phyloP scores from a whole-genome alignment of 2,113 vertebrate genomes.

The Naja naja region DNA sequence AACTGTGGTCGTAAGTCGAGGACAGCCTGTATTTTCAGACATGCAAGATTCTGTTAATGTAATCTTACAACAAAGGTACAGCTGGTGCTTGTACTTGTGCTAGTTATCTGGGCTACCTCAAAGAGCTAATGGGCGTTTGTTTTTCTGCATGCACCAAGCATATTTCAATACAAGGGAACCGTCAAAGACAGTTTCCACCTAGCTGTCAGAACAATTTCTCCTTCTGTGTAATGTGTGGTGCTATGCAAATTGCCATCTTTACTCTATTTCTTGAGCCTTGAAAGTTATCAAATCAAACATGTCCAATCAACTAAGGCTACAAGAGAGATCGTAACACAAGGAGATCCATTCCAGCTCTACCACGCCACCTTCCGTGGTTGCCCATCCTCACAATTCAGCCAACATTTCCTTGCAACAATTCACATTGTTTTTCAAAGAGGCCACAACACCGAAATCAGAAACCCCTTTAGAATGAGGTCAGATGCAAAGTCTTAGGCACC shows the following conservation, averaged over 20 bases:
- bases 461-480: conserved; percentile 55
- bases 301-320: neutral
- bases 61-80: neutral
- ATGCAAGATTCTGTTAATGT: neutral
- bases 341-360: neutral
- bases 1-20: neutral
- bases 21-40: neutral
- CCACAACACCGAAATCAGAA: conserved; percentile 3
- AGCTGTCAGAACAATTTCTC: neutral
- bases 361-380: neutral
- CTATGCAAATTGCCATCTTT: neutral
- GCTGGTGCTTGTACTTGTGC: neutral
- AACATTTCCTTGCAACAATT: neutral
- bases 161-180: neutral
- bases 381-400: neutral
- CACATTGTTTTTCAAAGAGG: neutral
- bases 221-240: neutral
- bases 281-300: neutral
- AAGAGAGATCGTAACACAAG: neutral
- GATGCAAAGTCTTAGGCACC: conserved; percentile 23
- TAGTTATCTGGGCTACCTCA: neutral
- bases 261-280: neutral
- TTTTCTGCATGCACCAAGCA: neutral
- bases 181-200: neutral
- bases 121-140: neutral